These are phyloP conservation scores for Rutilus rutilus DNA, from an alignment of 2,113 vertebrate species.

Conservation along the genomic window DNA sequence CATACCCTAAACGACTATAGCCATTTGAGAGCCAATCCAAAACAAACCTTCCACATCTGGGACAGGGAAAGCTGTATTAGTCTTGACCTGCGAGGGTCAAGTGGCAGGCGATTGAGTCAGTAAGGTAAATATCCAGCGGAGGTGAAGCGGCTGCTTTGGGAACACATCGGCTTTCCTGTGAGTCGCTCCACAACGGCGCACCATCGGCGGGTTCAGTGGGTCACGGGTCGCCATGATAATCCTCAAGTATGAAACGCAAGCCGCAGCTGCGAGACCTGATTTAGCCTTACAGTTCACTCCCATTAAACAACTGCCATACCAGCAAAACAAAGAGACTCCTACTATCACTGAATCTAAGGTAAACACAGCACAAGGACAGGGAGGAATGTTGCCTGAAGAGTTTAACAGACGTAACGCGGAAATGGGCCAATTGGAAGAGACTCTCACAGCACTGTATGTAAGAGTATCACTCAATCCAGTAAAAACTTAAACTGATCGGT, in stretches of 20 bases:
- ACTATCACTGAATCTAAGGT: constrained; percentile 11
- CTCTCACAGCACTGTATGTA: neutral
- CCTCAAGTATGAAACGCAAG: constrained; percentile 67
- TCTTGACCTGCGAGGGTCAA: constrained; percentile 72
- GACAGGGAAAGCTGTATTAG: constrained; percentile 67
- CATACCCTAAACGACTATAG: constrained; percentile 68
- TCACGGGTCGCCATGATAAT: constrained; percentile 74
- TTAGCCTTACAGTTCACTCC: constrained; percentile 17
- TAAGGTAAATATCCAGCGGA: constrained; percentile 62
- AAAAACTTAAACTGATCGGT: neutral
- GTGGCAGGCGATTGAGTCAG: constrained; percentile 72
- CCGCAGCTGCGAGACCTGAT: constrained; percentile 38
- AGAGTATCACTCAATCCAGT: neutral
- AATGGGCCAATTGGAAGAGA: neutral
- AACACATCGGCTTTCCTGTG: constrained; percentile 54
- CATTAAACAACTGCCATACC: constrained; percentile 34
- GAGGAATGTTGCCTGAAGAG: constrained; percentile 6
- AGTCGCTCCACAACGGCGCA: constrained; percentile 45
- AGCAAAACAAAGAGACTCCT: constrained; percentile 25
- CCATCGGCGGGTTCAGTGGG: constrained; percentile 55
- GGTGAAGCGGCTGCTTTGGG: constrained; percentile 62
- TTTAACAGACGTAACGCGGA: neutral
- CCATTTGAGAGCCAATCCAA: constrained; percentile 56
- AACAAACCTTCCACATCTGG: constrained; percentile 69
- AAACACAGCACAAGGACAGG: neutral